These are phyloP conservation scores for Epinotia brunnichana DNA, from an alignment of 2,888 invertebrate species.

Conservation along the genomic window DNA sequence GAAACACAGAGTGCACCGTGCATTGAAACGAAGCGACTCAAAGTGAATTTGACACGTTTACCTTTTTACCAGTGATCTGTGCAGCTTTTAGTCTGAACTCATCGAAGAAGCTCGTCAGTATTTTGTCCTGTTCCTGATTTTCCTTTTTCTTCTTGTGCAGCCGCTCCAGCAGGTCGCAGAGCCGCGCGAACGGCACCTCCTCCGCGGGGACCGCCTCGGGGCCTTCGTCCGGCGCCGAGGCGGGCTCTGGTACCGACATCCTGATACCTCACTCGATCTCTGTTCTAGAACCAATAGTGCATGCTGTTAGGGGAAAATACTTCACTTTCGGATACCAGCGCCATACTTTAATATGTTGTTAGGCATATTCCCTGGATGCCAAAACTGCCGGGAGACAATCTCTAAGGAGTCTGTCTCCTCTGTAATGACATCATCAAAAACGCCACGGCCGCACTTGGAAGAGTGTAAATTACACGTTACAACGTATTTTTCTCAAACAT, in stretches of 20 bases:
- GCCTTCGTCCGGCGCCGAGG: neutral
- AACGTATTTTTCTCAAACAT: no score
- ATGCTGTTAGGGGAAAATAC: no score
- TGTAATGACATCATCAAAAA: no score
- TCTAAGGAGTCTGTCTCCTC: no score
- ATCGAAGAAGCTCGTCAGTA: constrained; percentile 77
- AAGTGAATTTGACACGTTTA: constrained; percentile 52
- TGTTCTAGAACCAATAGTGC: no score
- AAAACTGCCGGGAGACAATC: no score
- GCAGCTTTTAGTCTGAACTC: constrained; percentile 72
- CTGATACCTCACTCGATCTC: neutral
- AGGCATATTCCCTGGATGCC: no score
- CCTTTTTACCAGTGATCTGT: constrained; percentile 64
- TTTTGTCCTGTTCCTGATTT: constrained; percentile 74
- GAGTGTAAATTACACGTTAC: no score
- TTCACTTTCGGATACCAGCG: no score
- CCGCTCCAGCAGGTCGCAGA: constrained; percentile 86
- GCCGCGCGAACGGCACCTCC: constrained; percentile 76
- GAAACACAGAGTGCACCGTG: neutral
- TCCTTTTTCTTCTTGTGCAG: constrained; percentile 75
- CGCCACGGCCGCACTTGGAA: no score
- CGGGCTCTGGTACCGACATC: neutral
- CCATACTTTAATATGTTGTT: no score
- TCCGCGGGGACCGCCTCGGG: constrained; percentile 58
- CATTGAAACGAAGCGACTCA: no score